Conservation (phyloP, 37 sponge, comb jelly and placozoan genomes). For the Cliona cf. orientalis region DNA sequence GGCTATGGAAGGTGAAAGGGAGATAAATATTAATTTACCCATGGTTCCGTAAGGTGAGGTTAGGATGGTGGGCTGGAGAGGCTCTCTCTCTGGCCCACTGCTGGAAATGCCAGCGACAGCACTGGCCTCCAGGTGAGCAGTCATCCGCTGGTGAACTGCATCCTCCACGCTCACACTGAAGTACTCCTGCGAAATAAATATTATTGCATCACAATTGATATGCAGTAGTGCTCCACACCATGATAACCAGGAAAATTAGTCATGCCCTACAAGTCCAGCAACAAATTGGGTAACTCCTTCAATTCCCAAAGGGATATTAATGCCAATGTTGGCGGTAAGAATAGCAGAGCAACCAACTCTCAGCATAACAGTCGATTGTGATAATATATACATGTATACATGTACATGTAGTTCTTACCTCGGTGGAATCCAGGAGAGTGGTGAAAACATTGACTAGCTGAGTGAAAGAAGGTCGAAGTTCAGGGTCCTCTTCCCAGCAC, state of each 20-base stretch:
- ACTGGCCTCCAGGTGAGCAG: slow-evolving; percentile 1
- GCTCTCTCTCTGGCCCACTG: too few species aligned
- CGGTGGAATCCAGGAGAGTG: background rate
- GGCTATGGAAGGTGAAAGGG: too few species aligned
- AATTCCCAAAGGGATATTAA: background rate
- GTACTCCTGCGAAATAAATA: slow-evolving; percentile 6
- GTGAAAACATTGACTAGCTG: slow-evolving; percentile 24
- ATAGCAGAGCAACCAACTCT: too few species aligned
- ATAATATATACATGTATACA: too few species aligned
- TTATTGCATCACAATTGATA: too few species aligned
- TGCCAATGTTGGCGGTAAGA: too few species aligned
- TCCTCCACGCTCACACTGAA: slow-evolving; percentile 19
- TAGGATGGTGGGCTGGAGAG: too few species aligned
- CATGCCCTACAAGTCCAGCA: background rate
- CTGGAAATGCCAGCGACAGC: too few species aligned
- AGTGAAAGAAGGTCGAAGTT: slow-evolving; percentile 55
- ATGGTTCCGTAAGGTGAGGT: too few species aligned
- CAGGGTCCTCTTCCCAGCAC: slow-evolving; percentile 56
- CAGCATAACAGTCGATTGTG: too few species aligned
- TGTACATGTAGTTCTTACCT: too few species aligned
- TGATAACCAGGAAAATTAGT: background rate
- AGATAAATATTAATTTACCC: too few species aligned
- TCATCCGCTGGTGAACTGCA: background rate
- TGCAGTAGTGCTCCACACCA: background rate
- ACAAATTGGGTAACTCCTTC: background rate